These are phyloP conservation scores for Crotophaga sulcirostris DNA, from an alignment of 2,113 vertebrate genomes.

Conservation along the genomic window DNA sequence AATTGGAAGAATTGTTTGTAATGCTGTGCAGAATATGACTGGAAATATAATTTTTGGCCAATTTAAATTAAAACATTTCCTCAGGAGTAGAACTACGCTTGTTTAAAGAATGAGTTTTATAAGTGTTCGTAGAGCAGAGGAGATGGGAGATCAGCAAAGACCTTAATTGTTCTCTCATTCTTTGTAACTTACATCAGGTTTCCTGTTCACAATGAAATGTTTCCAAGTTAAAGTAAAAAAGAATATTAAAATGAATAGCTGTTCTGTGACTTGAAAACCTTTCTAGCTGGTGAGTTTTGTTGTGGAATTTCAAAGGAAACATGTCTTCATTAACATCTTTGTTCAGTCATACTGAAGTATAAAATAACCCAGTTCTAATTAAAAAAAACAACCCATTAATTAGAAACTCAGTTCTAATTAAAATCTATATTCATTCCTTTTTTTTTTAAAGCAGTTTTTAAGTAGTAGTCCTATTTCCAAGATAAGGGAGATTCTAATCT, in stretches of 20 bases:
- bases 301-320: background rate
- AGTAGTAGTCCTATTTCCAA: background rate
- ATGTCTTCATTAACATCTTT: background rate
- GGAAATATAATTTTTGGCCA: background rate
- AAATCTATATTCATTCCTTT: background rate
- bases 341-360: background rate
- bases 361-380: too few species aligned
- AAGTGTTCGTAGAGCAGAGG: background rate
- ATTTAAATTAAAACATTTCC: background rate
- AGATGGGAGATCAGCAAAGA: background rate
- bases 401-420: too few species aligned
- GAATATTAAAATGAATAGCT: background rate
- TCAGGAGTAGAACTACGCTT: background rate
- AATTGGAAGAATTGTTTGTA: background rate
- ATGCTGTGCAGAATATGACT: background rate
- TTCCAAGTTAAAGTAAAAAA: background rate
- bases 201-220: background rate
- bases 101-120: background rate
- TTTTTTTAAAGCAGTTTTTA: background rate
- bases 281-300: background rate
- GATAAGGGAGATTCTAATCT: background rate
- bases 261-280: background rate
- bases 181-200: background rate
- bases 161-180: background rate
- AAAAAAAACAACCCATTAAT: too few species aligned